Evolutionary conservation across 2,888 invertebrate genomes (phyloP), one percentile per base, ranked within the genome.

Genomic region (Stenolophus ochropezus): DNA sequence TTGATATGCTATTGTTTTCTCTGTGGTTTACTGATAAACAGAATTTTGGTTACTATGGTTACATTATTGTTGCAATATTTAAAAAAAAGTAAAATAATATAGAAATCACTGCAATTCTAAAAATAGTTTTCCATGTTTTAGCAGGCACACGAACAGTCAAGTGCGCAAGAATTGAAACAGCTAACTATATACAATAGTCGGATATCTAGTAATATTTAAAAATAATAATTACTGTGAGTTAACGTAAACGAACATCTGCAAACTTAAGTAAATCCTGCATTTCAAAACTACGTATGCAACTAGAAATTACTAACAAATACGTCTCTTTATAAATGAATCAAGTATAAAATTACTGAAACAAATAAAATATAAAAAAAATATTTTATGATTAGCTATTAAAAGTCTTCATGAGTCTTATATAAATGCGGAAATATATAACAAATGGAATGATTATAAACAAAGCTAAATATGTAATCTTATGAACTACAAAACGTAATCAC

Each of bases 261-360:
- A 86, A 88, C 88, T 88, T 88, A 89, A 88, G 87, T 88, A 86
- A 84, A 87, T 86, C 85, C 86, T 87, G 86, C 87, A 86, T 85
- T 75, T 74, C 51, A 81, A 81, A 75, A 86, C 84, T 85, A 85
- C 83, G 82, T 84, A 85, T 84, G 83, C 81, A 85, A 88, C 87
- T 88, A 88, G 88, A 86, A 88, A 89, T 87, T 89, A 89, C 89
- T 89, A 89, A 89, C 89, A 89, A 89, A 89, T 89, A 89, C 88
- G 88, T 87, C 86, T 84, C 83, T 85, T 87, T 85, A 84, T 82
- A 53, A 83, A 83, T 82, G 74, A 79, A 83, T 82, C 61, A 81
- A 82, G 53, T 82, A 82, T 75, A 87, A 85, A 86, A 86, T 86
- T 85, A 87, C 87, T 87, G 88, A 87, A 88, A 86, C 87, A 42